Conservation (phyloP, 2,888 invertebrate species). For the Machimus atricapillus region DNA sequence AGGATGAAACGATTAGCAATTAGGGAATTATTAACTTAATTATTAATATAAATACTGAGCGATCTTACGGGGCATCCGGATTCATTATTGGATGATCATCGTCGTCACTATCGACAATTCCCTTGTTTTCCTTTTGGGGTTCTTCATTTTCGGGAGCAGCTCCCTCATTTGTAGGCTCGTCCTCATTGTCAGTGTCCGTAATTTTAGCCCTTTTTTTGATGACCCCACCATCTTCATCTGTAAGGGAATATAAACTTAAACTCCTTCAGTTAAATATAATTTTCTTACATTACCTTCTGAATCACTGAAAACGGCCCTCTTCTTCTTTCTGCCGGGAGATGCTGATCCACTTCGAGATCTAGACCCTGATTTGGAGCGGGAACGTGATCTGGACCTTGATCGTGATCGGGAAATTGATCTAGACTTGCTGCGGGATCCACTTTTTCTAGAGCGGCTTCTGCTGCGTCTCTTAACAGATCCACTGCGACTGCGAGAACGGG, state of each 20-base stretch:
- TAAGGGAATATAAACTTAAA: not conserved
- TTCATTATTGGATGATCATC: conserved; percentile 61
- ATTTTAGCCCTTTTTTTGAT: conserved; percentile 64
- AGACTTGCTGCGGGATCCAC: conserved; percentile 46
- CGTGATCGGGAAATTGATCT: conserved; percentile 30
- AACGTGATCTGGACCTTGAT: not conserved
- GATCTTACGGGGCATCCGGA: conserved; percentile 19
- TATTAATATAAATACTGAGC: too few relatives aligned
- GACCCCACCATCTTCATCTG: conserved; percentile 50
- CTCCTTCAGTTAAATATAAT: conserved; percentile 28
- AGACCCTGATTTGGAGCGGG: conserved; percentile 49
- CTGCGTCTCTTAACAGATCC: conserved; percentile 48
- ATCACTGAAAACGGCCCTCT: conserved; percentile 65
- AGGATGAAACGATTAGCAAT: too few relatives aligned
- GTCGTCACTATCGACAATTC: conserved; percentile 64
- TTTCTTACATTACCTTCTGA: conserved; percentile 65
- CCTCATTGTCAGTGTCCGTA: conserved; percentile 68
- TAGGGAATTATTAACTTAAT: too few relatives aligned
- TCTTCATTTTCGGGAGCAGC: conserved; percentile 47
- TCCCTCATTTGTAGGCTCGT: conserved; percentile 54
- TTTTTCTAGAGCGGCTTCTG: conserved; percentile 27
- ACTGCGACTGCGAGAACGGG: conserved; percentile 48
- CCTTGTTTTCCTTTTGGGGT: conserved; percentile 52
- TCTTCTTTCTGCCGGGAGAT: conserved; percentile 54
- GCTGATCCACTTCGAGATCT: conserved; percentile 50